Percentiles rank a stretch among this genome's conserved stretches.
These are phyloP conservation scores for Ariolimax columbianus DNA, from an alignment of 2,888 invertebrate genomes.

Conservation along the genomic window DNA sequence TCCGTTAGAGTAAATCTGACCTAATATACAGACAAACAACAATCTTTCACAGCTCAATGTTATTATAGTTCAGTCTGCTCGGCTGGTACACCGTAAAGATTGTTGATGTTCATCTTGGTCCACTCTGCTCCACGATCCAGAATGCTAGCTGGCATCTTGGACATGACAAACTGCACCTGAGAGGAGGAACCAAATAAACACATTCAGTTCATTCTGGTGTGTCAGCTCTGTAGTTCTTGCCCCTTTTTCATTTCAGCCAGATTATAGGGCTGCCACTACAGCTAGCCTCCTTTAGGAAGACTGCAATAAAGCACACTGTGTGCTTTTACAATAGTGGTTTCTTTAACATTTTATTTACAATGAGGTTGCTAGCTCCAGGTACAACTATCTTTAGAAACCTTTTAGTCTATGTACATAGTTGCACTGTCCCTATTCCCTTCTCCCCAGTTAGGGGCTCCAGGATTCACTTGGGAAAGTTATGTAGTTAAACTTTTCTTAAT, in stretches of 20 bases:
- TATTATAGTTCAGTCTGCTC: not conserved
- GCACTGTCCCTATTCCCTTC: too few species aligned
- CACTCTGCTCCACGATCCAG: not conserved
- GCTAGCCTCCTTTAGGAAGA: not conserved
- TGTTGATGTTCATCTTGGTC: not conserved
- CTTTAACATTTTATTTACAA: not conserved
- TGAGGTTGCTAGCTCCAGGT: too few species aligned
- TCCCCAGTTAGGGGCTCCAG: too few species aligned
- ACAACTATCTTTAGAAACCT: too few species aligned
- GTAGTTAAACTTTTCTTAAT: too few species aligned
- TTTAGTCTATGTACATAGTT: too few species aligned
- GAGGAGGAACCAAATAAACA: not conserved
- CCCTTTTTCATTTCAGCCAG: not conserved
- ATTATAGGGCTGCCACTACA: not conserved
- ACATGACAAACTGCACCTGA: constrained; percentile 21
- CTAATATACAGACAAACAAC: too few species aligned
- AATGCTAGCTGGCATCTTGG: not conserved
- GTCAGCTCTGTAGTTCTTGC: not conserved
- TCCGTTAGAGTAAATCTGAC: too few species aligned
- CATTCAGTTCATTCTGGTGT: too few species aligned
- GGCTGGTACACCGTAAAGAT: not conserved
- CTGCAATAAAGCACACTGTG: not conserved
- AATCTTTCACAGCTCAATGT: too few species aligned
- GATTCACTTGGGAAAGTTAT: too few species aligned
- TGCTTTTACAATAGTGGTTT: not conserved